Evolutionary conservation across 2,888 invertebrate species (phyloP), one percentile per base, ranked within the genome.

Genomic region (Archips crataeganus): DNA sequence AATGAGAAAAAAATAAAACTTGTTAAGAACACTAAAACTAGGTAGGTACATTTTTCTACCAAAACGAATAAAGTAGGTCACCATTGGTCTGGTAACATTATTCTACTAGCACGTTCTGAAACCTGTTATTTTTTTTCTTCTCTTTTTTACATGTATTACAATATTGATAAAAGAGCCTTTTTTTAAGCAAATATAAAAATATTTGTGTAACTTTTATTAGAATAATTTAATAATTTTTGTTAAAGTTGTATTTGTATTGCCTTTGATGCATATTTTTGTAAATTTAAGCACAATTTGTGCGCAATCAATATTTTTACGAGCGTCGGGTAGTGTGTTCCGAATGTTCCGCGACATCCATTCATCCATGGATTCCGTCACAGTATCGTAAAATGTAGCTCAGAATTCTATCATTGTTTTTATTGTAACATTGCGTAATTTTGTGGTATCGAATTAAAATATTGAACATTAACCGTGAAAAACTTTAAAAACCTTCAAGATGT

Each of bases 361-460:
- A 74, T 74, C 77, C 77, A 77, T 79, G 75, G 78, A 78, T 76
- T 76, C 77, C 75, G 76, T 76, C 70, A 73, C 79, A 75, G 73
- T 73, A 64, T 85, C 85, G 84, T 87, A 87, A 87, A 88, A 89
- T 89, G 89, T 89, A 89, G 86, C 82, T 82, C 82, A 84, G 84
- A 86, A 87, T 87, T 83, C 81, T 85, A 87, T 80, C 83, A 82
- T 85, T 87, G 84, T 87, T 86, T 86, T 82, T 83, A 86, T 85
- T 84, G 76, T 77, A 82, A 84, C 82, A 85, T 86, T 87, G 87
- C 83, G 84, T 87, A 83, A 85, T 84, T 85, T 74, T 85, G 87
- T 87, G 86, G 83, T 82, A 82, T 83, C 81, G 81, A 80, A 79
- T 82, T 84, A 80, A 82, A 65, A 74, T 74, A 65, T 74, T 70